A percentile compares a stretch with the other conserved stretches of the same genome.
Evolutionary conservation across 2,888 invertebrate species (phyloP).

Genomic region (Lithophane socia): DNA sequence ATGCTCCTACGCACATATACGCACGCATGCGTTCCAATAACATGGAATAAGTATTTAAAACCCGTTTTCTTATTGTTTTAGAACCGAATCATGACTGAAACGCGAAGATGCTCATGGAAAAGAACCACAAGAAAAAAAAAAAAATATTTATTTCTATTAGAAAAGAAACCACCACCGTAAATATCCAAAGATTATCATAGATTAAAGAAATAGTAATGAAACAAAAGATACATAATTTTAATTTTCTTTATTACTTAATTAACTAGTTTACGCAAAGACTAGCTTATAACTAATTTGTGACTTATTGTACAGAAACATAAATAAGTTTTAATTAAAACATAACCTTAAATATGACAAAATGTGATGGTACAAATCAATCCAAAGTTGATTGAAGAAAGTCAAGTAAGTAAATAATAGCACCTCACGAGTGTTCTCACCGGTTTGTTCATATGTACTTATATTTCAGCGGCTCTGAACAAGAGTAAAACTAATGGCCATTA

Average conservation of each 20-base stretch:
- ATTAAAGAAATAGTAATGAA: background rate
- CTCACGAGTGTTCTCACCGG: constrained; percentile 32
- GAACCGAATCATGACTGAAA: background rate
- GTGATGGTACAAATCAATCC: constrained; percentile 65
- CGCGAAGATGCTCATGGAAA: background rate
- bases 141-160: background rate
- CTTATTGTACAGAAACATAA: constrained; percentile 86
- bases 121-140: background rate
- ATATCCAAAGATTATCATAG: background rate
- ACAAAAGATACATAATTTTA: constrained; percentile 51
- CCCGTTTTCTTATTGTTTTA: constrained; percentile 28
- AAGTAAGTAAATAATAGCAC: constrained; percentile 44
- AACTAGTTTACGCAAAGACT: constrained; percentile 85
- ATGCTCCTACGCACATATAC: background rate
- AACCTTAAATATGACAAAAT: constrained; percentile 69
- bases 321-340: constrained; percentile 79
- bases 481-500: constrained; percentile 16
- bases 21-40: background rate
- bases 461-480: constrained; percentile 48
- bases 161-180: background rate
- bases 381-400: constrained; percentile 46
- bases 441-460: constrained; percentile 27
- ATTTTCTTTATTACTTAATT: constrained; percentile 75
- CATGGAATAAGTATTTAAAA: background rate
- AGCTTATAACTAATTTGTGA: constrained; percentile 90